These are phyloP conservation scores for Phortica variegata DNA, from an alignment of 1,140 invertebrate species.

Conservation along the genomic window DNA sequence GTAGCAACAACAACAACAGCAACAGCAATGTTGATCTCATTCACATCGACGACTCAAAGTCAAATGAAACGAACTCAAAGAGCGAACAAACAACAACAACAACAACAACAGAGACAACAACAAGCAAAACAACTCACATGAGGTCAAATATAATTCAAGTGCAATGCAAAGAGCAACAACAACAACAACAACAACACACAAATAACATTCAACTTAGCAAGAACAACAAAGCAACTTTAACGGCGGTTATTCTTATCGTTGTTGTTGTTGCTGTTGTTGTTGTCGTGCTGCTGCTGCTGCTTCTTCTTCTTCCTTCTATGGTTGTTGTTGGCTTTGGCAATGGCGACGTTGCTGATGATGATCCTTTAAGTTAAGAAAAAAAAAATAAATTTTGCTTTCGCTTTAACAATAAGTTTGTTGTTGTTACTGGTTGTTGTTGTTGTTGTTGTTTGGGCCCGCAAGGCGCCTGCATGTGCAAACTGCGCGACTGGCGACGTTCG, in stretches of 20 bases:
- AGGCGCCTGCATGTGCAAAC: constrained; percentile 2
- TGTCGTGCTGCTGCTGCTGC: constrained; percentile 14
- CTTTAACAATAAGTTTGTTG: not conserved
- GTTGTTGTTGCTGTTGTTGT: constrained; percentile 21
- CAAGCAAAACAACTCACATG: constrained; percentile 7
- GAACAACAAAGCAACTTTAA: too few relatives aligned
- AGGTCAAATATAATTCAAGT: too few relatives aligned
- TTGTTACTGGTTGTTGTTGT: not conserved
- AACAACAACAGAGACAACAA: constrained; percentile 15
- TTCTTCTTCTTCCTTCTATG: too few relatives aligned
- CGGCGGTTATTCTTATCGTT: constrained; percentile 11
- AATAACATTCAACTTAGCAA: constrained; percentile 15
- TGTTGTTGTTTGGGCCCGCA: constrained; percentile 1
- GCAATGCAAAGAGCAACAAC: constrained; percentile 29
- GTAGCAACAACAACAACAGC: constrained; percentile 12
- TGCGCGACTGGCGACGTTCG: too few relatives aligned
- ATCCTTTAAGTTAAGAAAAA: not conserved
- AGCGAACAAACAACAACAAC: constrained; percentile 9
- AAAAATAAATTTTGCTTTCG: not conserved
- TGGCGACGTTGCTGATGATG: not conserved
- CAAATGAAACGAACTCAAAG: constrained; percentile 14
- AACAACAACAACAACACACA: constrained; percentile 20
- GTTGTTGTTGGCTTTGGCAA: too few relatives aligned
- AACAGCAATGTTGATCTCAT: not conserved
- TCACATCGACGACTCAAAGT: constrained; percentile 10